Evolutionary conservation across 1,140 invertebrate genomes (phyloP).

Genomic region (Pogonomyrmex barbatus): DNA sequence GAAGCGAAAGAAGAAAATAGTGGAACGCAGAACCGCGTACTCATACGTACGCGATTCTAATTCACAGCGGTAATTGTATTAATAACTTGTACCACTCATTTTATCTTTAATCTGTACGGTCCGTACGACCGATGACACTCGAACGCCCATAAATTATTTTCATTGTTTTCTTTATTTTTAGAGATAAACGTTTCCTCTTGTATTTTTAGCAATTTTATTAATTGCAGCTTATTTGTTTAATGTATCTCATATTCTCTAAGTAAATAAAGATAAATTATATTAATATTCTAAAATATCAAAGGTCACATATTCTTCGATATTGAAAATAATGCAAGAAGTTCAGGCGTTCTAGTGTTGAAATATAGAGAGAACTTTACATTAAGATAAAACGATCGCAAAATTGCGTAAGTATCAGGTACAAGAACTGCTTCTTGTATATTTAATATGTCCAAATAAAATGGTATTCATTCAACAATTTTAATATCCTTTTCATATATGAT

Average conservation of each 20-base stretch:
- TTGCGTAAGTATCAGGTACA: conserved; percentile 1
- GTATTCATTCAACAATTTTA: conserved; percentile 46
- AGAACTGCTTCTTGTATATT: conserved; percentile 69
- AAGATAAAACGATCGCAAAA: background rate
- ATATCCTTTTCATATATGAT: background rate
- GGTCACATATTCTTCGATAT: background rate
- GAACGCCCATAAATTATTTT: background rate
- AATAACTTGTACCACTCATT: conserved; percentile 56
- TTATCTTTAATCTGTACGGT: conserved; percentile 60
- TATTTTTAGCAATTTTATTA: background rate
- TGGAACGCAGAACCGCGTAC: background rate
- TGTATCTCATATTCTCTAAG: background rate
- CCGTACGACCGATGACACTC: background rate
- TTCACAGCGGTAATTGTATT: conserved; percentile 50
- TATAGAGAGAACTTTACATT: background rate
- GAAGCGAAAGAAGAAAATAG: background rate
- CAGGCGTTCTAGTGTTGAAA: conserved; percentile 37
- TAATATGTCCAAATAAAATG: conserved; percentile 69
- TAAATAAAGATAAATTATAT: background rate
- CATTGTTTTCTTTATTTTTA: background rate
- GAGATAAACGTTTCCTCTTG: background rate
- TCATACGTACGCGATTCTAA: background rate
- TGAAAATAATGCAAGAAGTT: conserved; percentile 27
- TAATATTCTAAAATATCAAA: background rate
- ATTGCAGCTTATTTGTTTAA: background rate